Evolutionary conservation across 1,140 invertebrate genomes (phyloP).

Genomic region (Drosophila novamexicana): DNA sequence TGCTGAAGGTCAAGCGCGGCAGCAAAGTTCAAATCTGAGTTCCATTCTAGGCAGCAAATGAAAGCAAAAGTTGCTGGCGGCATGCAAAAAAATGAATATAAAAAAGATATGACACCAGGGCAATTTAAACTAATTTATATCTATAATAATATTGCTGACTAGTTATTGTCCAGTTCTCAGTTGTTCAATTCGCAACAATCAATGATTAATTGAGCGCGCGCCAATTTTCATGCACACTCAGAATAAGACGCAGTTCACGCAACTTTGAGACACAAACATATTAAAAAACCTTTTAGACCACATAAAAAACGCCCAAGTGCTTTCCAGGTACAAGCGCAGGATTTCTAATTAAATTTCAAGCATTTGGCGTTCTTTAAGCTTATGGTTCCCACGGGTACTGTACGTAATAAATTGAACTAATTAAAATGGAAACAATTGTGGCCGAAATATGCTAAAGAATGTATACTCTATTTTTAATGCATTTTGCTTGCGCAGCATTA

Average conservation of each 20-base stretch:
- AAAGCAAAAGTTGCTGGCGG: conserved; percentile 58
- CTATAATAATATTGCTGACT: conserved; percentile 26
- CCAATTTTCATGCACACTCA: conserved; percentile 6
- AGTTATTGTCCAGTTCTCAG: conserved; percentile 27
- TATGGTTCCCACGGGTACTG: conserved; percentile 30
- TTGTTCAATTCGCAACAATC: conserved; percentile 25
- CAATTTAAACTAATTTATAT: conserved; percentile 48
- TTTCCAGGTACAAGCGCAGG: conserved; percentile 2
- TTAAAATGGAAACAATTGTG: conserved; percentile 4
- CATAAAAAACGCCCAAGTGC: background rate
- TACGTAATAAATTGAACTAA: conserved; percentile 30
- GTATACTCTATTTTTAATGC: background rate
- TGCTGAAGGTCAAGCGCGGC: conserved; percentile 69
- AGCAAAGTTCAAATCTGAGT: conserved; percentile 46
- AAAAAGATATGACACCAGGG: conserved; percentile 55
- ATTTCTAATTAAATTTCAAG: background rate
- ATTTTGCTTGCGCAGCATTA: too few relatives aligned
- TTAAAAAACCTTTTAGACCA: too few relatives aligned
- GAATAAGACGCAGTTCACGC: background rate
- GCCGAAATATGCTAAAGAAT: background rate
- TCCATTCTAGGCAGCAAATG: conserved; percentile 61
- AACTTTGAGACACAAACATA: background rate
- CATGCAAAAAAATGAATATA: conserved; percentile 1
- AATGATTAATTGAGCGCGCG: conserved; percentile 37
- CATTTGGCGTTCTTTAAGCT: conserved; percentile 6